Percentiles rank a stretch among this genome's conserved stretches.
Evolutionary conservation across 1,140 invertebrate genomes (phyloP).

Genomic region (Thalassaphorura encarpata): DNA sequence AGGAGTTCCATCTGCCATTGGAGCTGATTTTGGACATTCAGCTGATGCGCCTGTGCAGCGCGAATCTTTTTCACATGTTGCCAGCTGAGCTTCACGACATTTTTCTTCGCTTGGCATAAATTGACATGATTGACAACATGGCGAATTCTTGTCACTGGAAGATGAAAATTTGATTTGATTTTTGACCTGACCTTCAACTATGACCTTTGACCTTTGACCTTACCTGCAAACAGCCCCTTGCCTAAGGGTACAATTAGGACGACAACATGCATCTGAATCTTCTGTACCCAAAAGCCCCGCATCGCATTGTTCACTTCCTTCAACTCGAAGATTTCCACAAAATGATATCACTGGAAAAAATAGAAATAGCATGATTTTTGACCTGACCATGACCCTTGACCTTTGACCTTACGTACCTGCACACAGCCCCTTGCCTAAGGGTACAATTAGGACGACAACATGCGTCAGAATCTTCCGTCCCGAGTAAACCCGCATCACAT

Average conservation of each 20-base stretch:
- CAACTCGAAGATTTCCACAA: slow-evolving; percentile 84
- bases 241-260: slow-evolving; percentile 80
- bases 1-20: slow-evolving; percentile 74
- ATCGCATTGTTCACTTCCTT: slow-evolving; percentile 90
- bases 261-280: slow-evolving; percentile 82
- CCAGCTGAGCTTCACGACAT: slow-evolving; percentile 75
- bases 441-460: slow-evolving; percentile 91
- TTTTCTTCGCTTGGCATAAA: slow-evolving; percentile 61
- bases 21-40: slow-evolving; percentile 65
- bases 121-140: slow-evolving; percentile 81
- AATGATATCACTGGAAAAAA: slow-evolving; percentile 54
- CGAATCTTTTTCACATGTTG: slow-evolving; percentile 78
- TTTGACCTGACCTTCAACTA: too few relatives aligned
- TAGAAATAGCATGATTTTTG: too few relatives aligned
- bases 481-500: slow-evolving; percentile 84
- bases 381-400: too few relatives aligned
- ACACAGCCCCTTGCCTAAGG: slow-evolving; percentile 69
- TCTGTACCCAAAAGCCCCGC: slow-evolving; percentile 80
- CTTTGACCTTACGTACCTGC: slow-evolving; percentile 59
- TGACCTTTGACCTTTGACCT: too few relatives aligned
- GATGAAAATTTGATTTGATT: slow-evolving; percentile 19
- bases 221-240: slow-evolving; percentile 75
- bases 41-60: slow-evolving; percentile 47
- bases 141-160: slow-evolving; percentile 84
- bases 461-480: slow-evolving; percentile 79